These are phyloP conservation scores for Opisthocomus hoazin DNA, from an alignment of 2,113 vertebrate species.

Conservation along the genomic window DNA sequence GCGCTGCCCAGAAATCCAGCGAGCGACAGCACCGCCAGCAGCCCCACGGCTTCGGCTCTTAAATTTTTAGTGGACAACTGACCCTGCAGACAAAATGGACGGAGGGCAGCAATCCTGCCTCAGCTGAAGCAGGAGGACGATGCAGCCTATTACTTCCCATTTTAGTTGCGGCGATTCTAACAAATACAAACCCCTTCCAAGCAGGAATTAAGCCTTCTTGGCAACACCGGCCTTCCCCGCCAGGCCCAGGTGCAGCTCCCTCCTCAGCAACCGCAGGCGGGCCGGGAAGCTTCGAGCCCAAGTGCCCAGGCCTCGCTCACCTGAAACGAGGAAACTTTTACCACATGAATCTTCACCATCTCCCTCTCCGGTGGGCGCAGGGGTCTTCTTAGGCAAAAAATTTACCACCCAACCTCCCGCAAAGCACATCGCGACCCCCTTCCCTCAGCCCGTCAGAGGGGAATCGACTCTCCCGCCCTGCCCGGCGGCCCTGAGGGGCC, in stretches of 20 bases:
- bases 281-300: no score
- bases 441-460: accelerated
- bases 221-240: neutral
- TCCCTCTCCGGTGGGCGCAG: neutral
- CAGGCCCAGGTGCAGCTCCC: neutral
- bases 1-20: neutral
- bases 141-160: neutral
- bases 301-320: neutral
- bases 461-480: neutral
- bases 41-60: neutral
- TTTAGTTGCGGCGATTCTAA: neutral
- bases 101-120: neutral
- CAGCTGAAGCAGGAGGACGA: accelerated
- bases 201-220: accelerated
- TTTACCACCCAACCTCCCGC: accelerated
- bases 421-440: accelerated
- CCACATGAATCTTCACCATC: accelerated
- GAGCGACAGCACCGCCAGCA: neutral
- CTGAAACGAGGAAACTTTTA: neutral
- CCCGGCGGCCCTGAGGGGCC: neutral
- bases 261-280: accelerated
- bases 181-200: neutral
- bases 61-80: neutral
- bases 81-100: neutral
- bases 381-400: neutral